phyloP scores from a whole-genome alignment of 2,888 invertebrate genomes.

The Drosophila multiciliata region DNA sequence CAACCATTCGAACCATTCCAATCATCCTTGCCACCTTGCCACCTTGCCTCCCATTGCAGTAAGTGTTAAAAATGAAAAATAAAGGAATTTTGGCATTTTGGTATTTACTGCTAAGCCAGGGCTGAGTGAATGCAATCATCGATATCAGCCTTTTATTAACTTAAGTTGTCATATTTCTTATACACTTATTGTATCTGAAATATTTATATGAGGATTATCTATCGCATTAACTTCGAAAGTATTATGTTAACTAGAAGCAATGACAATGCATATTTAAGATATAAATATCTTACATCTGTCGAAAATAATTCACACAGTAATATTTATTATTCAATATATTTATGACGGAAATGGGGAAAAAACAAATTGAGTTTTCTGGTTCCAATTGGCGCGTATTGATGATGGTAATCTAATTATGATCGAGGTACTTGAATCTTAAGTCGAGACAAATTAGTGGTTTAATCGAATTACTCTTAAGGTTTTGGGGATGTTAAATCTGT shows the following conservation, averaged over 20 bases:
- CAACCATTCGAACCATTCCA: not conserved
- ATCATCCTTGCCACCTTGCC: not conserved
- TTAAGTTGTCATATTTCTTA: not conserved
- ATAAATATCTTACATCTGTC: not conserved
- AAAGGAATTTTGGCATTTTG: conserved; percentile 1
- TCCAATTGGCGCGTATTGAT: not conserved
- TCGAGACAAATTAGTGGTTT: conserved; percentile 7
- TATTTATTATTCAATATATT: not conserved
- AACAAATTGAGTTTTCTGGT: not conserved
- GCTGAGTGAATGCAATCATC: conserved; percentile 8
- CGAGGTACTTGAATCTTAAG: conserved; percentile 4
- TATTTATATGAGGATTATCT: not conserved
- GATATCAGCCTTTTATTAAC: not conserved
- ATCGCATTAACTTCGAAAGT: not conserved
- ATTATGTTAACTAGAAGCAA: not conserved
- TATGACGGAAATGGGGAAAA: not conserved
- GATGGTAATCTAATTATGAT: conserved; percentile 7
- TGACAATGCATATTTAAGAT: not conserved
- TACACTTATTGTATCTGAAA: not conserved
- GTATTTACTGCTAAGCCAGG: not conserved
- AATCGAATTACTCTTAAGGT: conserved; percentile 21
- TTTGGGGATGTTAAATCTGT: not conserved
- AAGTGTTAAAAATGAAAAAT: conserved; percentile 49
- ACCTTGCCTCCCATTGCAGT: conserved; percentile 12
- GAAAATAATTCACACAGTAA: not conserved